Percentiles rank a stretch among this genome's conserved stretches.
These are phyloP conservation scores for Drosophila mercatorum DNA, from an alignment of 2,888 invertebrate species.

Conservation along the genomic window DNA sequence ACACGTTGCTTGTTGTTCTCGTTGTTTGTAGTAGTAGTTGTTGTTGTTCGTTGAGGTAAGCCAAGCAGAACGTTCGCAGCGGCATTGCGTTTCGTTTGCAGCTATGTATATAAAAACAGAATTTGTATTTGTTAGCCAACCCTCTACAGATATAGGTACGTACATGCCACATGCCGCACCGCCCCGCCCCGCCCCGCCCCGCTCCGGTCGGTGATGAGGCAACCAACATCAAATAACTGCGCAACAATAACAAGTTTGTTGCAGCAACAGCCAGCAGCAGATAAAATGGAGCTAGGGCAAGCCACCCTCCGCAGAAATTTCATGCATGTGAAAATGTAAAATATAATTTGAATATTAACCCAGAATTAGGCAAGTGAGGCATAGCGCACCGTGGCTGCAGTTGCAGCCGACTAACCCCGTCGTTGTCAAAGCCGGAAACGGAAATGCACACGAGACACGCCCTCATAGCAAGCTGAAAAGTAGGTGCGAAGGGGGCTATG, in stretches of 20 bases:
- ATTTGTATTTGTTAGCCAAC: constrained; percentile 43
- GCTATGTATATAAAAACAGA: constrained; percentile 60
- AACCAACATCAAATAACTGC: constrained; percentile 11
- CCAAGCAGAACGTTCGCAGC: constrained; percentile 68
- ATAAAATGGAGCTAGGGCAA: constrained; percentile 23
- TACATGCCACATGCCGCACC: background rate
- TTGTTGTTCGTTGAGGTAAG: constrained; percentile 46
- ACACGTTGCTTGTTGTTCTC: constrained; percentile 45
- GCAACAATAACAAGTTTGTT: constrained; percentile 33
- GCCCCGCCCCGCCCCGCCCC: constrained; percentile 1
- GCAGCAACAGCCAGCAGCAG: constrained; percentile 42
- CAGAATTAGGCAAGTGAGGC: constrained; percentile 72
- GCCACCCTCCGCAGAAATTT: constrained; percentile 35
- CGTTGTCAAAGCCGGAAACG: constrained; percentile 66
- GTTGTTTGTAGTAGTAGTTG: constrained; percentile 21
- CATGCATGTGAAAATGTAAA: constrained; percentile 49
- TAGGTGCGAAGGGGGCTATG: background rate
- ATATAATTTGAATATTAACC: constrained; percentile 74
- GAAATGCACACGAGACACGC: constrained; percentile 55
- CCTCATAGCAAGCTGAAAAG: constrained; percentile 7
- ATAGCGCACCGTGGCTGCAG: constrained; percentile 47
- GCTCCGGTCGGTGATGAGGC: constrained; percentile 12
- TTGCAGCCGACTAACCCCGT: constrained; percentile 10
- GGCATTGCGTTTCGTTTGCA: constrained; percentile 51
- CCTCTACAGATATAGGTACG: background rate